Evolutionary conservation across 2,888 invertebrate genomes (phyloP), one percentile per base, ranked within the genome.

Genomic region (Gasteruption jaculator): DNA sequence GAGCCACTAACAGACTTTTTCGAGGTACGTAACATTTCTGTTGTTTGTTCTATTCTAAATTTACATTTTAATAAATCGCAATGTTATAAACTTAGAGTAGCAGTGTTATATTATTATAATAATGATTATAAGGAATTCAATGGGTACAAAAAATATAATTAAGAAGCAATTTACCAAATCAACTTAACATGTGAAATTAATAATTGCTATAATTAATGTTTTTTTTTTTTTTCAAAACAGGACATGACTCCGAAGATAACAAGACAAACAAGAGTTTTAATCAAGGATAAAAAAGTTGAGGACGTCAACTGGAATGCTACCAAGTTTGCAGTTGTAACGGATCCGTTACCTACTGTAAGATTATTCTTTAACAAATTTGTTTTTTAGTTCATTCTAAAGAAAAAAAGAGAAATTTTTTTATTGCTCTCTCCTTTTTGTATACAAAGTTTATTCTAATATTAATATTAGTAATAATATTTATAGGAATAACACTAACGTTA

Each of bases 181-280:
- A n/a, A n/a, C n/a, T n/a, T n/a, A n/a, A n/a, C n/a, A n/a, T n/a
- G n/a, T n/a, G n/a, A n/a, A n/a, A n/a, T n/a, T n/a, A n/a, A n/a
- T n/a, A n/a, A n/a, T n/a, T n/a, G n/a, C n/a, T n/a, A n/a, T n/a
- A n/a, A n/a, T n/a, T n/a, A n/a, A 15, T 29, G 10, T 22, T 29
- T 19, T 37, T 15, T 46, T 22, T 37, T 29, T 43, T 14, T 54
- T 56, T 6, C 43, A n/a, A 39, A 58, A 20, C 38, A 78, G 77
- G 79, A 81, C 53, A 77, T 82, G 77, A 69, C 78, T 19, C 82
- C 82, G 7, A 74, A 71, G 46, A 81, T 82, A 24, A 79, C 77
- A 11, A 76, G 71, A 38, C 82, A 80, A 57, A 70, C 72, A 0
- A 81, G 79, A 64, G 58, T 80, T 33, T 67, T 78, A 37, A 64